phyloP scores from a whole-genome alignment of 2,113 vertebrate genomes.

The Hemibates koningsi region DNA sequence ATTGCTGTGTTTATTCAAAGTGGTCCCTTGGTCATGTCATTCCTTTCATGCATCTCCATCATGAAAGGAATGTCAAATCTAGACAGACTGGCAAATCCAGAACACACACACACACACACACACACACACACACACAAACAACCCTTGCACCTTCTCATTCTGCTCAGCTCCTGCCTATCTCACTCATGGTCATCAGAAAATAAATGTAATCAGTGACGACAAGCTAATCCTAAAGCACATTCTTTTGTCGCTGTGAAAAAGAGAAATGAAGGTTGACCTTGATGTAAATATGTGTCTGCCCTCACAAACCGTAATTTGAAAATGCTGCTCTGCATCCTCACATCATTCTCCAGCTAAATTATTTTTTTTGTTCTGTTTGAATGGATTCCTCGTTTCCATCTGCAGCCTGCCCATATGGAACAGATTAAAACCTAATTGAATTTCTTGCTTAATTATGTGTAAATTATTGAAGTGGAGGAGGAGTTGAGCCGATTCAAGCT shows the following conservation, averaged over 20 bases:
- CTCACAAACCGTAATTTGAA: background rate
- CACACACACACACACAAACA: background rate
- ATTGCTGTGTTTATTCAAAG: background rate
- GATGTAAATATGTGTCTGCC: background rate
- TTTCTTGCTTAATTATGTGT: conserved; percentile 39
- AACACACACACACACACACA: background rate
- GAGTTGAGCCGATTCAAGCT: background rate
- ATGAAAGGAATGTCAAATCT: background rate
- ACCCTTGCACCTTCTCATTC: background rate
- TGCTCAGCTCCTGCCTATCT: background rate
- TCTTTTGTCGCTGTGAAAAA: background rate
- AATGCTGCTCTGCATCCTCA: background rate
- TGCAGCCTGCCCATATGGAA: conserved; percentile 27
- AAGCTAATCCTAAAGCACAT: background rate
- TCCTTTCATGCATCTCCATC: background rate
- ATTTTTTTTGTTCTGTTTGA: conserved; percentile 27
- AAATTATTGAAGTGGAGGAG: conserved; percentile 28
- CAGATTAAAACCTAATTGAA: conserved; percentile 47
- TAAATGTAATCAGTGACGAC: background rate
- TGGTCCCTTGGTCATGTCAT: background rate
- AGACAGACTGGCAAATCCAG: background rate
- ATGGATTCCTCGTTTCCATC: conserved; percentile 8
- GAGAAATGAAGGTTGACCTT: background rate
- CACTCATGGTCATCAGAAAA: background rate
- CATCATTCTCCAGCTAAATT: conserved; percentile 8